Conservation (phyloP, 2,113 vertebrate genomes). For the Burhinus bistriatus region DNA sequence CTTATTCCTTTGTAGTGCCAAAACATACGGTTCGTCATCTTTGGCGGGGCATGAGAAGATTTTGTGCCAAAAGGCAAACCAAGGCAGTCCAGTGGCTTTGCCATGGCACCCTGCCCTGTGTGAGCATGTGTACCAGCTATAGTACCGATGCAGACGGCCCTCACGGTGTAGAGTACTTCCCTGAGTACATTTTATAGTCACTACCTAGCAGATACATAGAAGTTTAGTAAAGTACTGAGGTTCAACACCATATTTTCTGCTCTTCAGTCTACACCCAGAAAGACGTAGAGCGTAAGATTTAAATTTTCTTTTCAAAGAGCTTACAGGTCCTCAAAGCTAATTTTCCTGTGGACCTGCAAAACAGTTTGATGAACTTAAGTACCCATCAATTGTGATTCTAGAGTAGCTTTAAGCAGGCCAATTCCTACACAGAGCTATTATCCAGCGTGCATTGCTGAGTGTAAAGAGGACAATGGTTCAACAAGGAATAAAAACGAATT, state of each 20-base stretch:
- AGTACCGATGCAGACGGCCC: not conserved
- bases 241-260: not conserved
- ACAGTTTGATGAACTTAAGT: not conserved
- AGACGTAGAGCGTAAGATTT: not conserved
- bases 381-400: not conserved
- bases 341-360: not conserved
- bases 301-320: not conserved
- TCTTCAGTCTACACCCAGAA: not conserved
- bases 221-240: not conserved
- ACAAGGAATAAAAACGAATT: conserved; percentile 60
- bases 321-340: not conserved
- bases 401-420: not conserved
- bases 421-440: not conserved
- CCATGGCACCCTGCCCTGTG: not conserved
- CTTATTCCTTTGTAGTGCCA: not conserved
- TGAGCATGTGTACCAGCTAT: rapidly evolving
- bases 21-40: not conserved
- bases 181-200: not conserved
- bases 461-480: conserved; percentile 64
- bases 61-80: not conserved
- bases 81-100: not conserved
- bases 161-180: rapidly evolving
- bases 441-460: not conserved
- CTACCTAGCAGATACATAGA: not conserved
- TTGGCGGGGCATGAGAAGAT: not conserved